Evolutionary conservation across 2,113 vertebrate genomes (phyloP), one percentile per base, ranked within the genome.

Genomic region (Odocoileus hemionus): DNA sequence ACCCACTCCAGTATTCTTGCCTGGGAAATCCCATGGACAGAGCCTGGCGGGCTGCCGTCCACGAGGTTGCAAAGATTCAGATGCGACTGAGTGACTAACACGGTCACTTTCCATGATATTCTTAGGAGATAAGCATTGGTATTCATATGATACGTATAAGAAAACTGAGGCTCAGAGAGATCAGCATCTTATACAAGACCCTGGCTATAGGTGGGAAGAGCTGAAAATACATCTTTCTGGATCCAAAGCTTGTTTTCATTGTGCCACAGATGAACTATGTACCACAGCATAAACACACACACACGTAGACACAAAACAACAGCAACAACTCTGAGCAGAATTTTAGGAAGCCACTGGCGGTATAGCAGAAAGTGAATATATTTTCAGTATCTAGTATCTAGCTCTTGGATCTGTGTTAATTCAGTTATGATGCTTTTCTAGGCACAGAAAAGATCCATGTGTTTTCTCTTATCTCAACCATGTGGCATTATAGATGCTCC

Each of bases 371-470:
- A 54, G 5, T 1, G n/a, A 39, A 1, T 80, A 1, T 50, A 54
- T 94, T 54, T 85, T 33, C 25, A 26, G 4, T 64, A 1, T 14
- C 26, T 21, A 58, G 6, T 39, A 28, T 26, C 52, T 26, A 47
- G 30, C 26, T 80, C 57, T 61, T 13, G 17, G 13, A 43, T 94
- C 33, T 86, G 47, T 19, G 19, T 84, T 39, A 33, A 47, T 87
- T 94, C 12, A 43, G 50, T 7, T 5, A 2, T 26, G 30, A 45
- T 5, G 1, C 1, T 45, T 6, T 79, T 64, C 30, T 39, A 64
- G 47, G n/a, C 33, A 60, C 15, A 0, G 52, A 58, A 13, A 52
- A 52, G 23, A 30, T 17, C 5, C 7, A 0, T 21, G 70, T 16
- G 21, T 52, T 74, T 92, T 70, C 45, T 39, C 52, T 70, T 28